Conservation (phyloP, 2,888 invertebrate species). For the Brassicogethes aeneus region DNA sequence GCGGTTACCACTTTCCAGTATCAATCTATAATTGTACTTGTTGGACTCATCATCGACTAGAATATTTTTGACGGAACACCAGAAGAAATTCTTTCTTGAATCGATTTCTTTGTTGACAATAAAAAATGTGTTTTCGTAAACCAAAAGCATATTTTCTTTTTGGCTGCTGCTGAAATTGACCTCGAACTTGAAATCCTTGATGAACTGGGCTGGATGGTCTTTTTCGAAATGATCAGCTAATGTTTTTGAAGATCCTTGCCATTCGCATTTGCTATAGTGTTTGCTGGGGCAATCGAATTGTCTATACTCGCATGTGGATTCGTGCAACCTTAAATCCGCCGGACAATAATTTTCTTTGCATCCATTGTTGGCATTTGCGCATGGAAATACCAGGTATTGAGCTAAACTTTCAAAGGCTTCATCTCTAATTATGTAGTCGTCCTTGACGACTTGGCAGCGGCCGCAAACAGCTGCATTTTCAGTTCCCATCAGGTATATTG, state of each 20-base stretch:
- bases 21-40: background rate
- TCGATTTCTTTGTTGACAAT: conserved; percentile 25
- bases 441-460: conserved; percentile 22
- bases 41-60: conserved; percentile 11
- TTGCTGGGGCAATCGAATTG: conserved; percentile 23
- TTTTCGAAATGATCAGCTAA: conserved; percentile 28
- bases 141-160: conserved; percentile 27
- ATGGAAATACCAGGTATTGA: conserved; percentile 27
- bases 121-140: conserved; percentile 25
- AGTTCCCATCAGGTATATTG: conserved; percentile 18
- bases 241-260: conserved; percentile 25
- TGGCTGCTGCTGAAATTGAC: conserved; percentile 29
- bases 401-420: conserved; percentile 25
- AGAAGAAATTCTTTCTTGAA: conserved; percentile 19
- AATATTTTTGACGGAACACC: conserved; percentile 22
- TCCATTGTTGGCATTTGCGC: conserved; percentile 24
- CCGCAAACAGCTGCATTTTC: conserved; percentile 25
- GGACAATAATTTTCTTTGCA: conserved; percentile 25
- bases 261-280: conserved; percentile 21
- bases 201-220: conserved; percentile 24
- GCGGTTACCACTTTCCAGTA: background rate
- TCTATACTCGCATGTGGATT: conserved; percentile 24
- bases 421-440: conserved; percentile 21
- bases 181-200: conserved; percentile 27
- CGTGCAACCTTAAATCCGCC: conserved; percentile 23